These are phyloP conservation scores for Uropsilus gracilis DNA, from an alignment of 2,113 vertebrate species.

Conservation along the genomic window DNA sequence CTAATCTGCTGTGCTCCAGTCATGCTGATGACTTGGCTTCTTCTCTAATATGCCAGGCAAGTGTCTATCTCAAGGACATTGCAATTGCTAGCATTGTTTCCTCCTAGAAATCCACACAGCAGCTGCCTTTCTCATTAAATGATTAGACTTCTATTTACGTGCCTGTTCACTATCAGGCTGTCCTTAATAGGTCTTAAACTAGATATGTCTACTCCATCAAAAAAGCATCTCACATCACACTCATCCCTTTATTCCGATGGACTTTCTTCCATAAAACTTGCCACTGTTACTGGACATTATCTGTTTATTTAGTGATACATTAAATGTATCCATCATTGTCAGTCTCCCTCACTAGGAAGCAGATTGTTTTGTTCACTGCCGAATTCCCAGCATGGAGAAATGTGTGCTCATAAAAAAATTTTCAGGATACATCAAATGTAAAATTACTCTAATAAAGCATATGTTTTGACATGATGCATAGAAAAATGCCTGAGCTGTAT, in stretches of 20 bases:
- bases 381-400: constrained; percentile 20
- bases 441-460: background rate
- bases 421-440: background rate
- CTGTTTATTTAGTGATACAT: background rate
- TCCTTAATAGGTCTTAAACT: background rate
- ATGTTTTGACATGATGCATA: constrained; percentile 17
- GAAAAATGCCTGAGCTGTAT: background rate
- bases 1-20: background rate
- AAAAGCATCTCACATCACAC: background rate
- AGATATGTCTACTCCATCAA: background rate
- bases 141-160: background rate
- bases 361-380: constrained; percentile 11
- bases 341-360: background rate
- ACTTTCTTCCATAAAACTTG: background rate
- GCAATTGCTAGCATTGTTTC: background rate
- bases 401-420: constrained; percentile 20
- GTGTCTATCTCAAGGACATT: background rate
- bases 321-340: background rate
- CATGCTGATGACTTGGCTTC: background rate
- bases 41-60: background rate
- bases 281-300: background rate
- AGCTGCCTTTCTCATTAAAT: background rate
- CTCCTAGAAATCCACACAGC: background rate
- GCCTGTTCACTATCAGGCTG: background rate
- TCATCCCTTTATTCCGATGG: background rate